These are phyloP conservation scores for Microctonus aethiopoides DNA, from an alignment of 2,888 invertebrate genomes.

Conservation along the genomic window DNA sequence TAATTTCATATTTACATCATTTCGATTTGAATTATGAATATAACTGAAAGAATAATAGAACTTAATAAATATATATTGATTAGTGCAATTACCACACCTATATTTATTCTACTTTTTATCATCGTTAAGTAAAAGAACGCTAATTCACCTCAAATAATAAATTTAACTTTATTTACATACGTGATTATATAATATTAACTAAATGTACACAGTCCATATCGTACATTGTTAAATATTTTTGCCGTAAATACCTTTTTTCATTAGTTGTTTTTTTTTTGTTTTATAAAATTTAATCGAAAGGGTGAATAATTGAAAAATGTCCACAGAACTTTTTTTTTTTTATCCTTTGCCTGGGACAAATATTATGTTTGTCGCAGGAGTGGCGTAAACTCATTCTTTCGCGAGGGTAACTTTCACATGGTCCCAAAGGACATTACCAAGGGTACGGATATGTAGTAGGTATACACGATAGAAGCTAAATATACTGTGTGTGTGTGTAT, in stretches of 20 bases:
- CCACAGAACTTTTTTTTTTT: constrained; percentile 31
- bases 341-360: constrained; percentile 8
- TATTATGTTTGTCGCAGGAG: constrained; percentile 4
- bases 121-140: neutral
- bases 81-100: neutral
- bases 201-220: neutral
- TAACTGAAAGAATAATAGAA: neutral
- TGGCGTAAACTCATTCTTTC: neutral
- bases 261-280: neutral
- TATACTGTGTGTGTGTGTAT: constrained; percentile 34
- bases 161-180: neutral
- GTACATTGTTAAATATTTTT: neutral
- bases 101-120: neutral
- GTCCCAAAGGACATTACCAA: constrained; percentile 12
- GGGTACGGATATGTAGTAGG: constrained; percentile 34
- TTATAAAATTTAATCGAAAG: constrained; percentile 51
- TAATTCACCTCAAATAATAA: neutral
- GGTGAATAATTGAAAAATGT: constrained; percentile 48
- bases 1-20: neutral
- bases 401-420: constrained; percentile 11
- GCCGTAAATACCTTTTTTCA: neutral
- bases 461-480: constrained; percentile 41
- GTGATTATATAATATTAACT: neutral
- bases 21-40: neutral
- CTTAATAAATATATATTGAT: neutral